Conservation (phyloP, 2,113 vertebrate species). For the Corythaixoides concolor region DNA sequence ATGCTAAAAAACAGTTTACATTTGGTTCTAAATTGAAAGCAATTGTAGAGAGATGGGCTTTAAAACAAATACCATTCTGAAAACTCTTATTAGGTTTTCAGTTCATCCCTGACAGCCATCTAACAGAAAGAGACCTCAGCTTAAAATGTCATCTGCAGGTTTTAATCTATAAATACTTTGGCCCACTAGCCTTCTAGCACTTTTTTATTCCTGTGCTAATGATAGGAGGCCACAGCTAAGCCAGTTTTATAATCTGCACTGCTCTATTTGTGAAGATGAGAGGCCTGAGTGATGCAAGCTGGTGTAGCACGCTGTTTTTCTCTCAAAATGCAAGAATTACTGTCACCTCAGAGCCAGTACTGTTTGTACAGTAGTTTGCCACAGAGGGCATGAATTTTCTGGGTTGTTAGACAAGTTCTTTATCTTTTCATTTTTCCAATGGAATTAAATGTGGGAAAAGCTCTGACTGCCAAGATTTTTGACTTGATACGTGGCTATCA, state of each 20-base stretch:
- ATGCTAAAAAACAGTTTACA: neutral
- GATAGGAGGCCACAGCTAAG: neutral
- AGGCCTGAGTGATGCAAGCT: neutral
- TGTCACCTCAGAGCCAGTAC: neutral
- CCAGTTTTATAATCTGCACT: neutral
- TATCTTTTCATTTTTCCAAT: neutral
- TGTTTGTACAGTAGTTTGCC: neutral
- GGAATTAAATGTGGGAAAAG: neutral
- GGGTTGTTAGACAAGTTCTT: neutral
- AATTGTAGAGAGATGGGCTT: neutral
- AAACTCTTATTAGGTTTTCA: neutral
- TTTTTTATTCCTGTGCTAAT: neutral
- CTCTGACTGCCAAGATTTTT: neutral
- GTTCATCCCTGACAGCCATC: neutral
- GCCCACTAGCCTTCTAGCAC: neutral
- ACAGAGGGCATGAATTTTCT: neutral
- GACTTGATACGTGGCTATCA: accelerated
- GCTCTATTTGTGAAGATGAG: neutral
- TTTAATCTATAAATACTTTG: neutral
- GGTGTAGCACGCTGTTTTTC: neutral
- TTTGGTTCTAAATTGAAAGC: neutral
- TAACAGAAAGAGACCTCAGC: neutral
- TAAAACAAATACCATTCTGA: neutral
- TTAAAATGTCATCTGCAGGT: neutral
- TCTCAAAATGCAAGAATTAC: neutral